A percentile compares a stretch with the other conserved stretches of the same genome.
Evolutionary conservation across 2,888 invertebrate genomes (phyloP).

Genomic region (Lasioglossum villosulum): DNA sequence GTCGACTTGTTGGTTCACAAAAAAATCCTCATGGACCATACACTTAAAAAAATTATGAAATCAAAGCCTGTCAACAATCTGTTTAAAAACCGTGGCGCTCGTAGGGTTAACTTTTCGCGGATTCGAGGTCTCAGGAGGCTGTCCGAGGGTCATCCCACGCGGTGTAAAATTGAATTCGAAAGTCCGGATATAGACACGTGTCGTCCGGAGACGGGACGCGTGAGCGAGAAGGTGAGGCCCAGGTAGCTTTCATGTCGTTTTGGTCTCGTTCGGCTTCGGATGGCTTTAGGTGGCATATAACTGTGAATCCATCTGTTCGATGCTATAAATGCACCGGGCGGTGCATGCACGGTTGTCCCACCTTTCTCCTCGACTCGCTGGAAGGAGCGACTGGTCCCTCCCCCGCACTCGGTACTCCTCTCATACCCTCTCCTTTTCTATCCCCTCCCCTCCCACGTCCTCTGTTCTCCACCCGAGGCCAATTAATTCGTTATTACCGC

Average conservation of each 20-base stretch:
- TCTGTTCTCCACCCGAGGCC: constrained; percentile 39
- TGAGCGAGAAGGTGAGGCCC: not conserved
- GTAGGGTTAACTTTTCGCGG: not conserved
- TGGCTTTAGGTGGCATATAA: constrained; percentile 45
- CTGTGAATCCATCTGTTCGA: constrained; percentile 56
- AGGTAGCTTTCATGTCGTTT: constrained; percentile 15
- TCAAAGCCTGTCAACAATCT: too few relatives aligned
- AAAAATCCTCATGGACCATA: too few relatives aligned
- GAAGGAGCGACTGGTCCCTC: constrained; percentile 32
- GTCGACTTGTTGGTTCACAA: too few relatives aligned
- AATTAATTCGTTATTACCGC: constrained; percentile 78
- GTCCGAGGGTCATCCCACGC: constrained; percentile 8
- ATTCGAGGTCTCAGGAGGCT: not conserved
- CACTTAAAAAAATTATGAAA: too few relatives aligned
- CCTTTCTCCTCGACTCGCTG: constrained; percentile 57
- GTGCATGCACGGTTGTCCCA: constrained; percentile 25
- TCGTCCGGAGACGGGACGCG: not conserved
- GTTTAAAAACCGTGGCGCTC: too few relatives aligned
- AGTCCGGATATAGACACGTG: not conserved
- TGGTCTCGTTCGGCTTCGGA: constrained; percentile 6
- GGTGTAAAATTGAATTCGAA: constrained; percentile 6
- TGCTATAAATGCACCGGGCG: constrained; percentile 51
- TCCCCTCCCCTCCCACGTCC: not conserved
- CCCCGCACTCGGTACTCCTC: constrained; percentile 4
- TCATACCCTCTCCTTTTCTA: not conserved